Evolutionary conservation across 1,140 invertebrate genomes (phyloP), one percentile per base, ranked within the genome.

Genomic region (Drosophila bocqueti): DNA sequence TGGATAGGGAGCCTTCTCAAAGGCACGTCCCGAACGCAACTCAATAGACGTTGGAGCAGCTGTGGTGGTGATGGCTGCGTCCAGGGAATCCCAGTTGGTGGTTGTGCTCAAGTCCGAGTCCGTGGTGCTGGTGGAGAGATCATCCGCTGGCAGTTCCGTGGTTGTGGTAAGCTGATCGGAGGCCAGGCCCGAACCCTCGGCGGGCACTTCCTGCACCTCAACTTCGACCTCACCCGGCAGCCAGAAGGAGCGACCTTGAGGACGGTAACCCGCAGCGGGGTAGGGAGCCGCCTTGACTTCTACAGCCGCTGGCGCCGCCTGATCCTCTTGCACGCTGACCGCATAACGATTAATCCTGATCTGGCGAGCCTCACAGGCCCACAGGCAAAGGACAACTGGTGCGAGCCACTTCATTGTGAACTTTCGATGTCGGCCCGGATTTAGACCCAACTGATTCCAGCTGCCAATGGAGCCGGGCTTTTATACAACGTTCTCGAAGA

Each of bases 401-500:
- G 84, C 38, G 15, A 72, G 43, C 52, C 63, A 67, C 57, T 79
- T 76, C 81, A 85, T 89, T 31, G 11, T 81, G 43, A 67, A 45
- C 42, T 50, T 16, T 52, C 64, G 71, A 78, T 74, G 54, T 86
- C 55, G 46, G 36, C 31, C 40, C 55, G 71, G 42, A 62, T 54
- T 74, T 61, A 61, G 60, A 65, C 9, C 43, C 78, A 79, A 89
- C 85, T 89, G 81, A 76, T 69, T 84, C 45, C 50, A 60, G 71
- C 47, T 61, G 34, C 68, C 72, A 57, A 49, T 65, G 78, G 43
- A 57, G 50, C 43, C 49, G 60, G 43, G 52, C 73, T 89, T 89
- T 79, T 89, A 89, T 89, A 89, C 66, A 81, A 63, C 29, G 81
- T 89, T 87, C 83, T 87, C 76, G 71, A 90, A 89, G 79, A 89